Conservation (phyloP, 2,113 vertebrate species). For the Eulemur macaco region DNA sequence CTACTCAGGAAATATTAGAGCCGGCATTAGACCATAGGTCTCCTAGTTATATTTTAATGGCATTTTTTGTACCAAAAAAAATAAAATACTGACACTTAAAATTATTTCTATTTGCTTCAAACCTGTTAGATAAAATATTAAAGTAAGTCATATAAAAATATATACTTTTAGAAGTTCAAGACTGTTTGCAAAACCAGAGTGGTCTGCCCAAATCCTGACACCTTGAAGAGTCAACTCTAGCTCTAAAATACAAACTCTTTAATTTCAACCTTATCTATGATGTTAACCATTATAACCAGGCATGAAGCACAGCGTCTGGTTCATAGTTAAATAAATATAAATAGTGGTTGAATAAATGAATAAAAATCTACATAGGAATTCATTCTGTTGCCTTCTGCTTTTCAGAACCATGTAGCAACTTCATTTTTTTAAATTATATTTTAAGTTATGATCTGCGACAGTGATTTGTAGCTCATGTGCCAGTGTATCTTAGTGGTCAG, state of each 20-base stretch:
- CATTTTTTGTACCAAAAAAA: not conserved
- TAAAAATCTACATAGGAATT: not conserved
- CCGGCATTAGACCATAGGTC: not conserved
- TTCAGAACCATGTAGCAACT: not conserved
- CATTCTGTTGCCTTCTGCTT: not conserved
- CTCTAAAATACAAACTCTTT: not conserved
- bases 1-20: not conserved
- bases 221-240: not conserved
- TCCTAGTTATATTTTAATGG: not conserved
- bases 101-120: not conserved
- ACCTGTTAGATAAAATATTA: not conserved
- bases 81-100: not conserved
- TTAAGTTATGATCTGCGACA: not conserved
- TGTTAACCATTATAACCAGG: not conserved
- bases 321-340: not conserved
- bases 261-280: not conserved
- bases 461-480: not conserved
- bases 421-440: not conserved
- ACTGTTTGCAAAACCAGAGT: not conserved
- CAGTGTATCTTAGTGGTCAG: not conserved
- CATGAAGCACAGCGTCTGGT: not conserved
- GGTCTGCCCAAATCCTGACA: not conserved
- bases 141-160: not conserved
- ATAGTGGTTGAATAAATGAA: not conserved
- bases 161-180: not conserved